Evolutionary conservation across 2,888 invertebrate species (phyloP).

Genomic region (Ctena decussata): DNA sequence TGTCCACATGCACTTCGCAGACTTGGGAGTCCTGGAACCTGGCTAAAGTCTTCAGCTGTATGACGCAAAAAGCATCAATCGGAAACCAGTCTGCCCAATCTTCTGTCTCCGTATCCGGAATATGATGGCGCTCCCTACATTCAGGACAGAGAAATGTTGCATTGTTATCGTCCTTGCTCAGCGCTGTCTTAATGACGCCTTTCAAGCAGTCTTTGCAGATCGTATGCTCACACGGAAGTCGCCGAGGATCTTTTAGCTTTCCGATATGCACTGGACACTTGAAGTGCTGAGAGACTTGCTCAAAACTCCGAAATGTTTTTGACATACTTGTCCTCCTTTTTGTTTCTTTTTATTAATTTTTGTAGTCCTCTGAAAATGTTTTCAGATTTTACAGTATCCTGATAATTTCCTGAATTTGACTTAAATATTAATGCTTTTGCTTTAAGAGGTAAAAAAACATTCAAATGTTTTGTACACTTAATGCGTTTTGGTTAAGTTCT

Average conservation of each 20-base stretch:
- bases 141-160: conserved; percentile 61
- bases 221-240: conserved; percentile 64
- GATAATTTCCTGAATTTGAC: too few relatives aligned
- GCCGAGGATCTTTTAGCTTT: conserved; percentile 60
- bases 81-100: conserved; percentile 68
- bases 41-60: conserved; percentile 57
- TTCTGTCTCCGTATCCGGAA: conserved; percentile 60
- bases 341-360: too few relatives aligned
- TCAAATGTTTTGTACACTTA: too few relatives aligned
- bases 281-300: conserved; percentile 64
- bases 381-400: too few relatives aligned
- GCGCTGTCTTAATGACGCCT: conserved; percentile 38
- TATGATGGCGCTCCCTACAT: conserved; percentile 57
- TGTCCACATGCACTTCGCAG: conserved; percentile 60
- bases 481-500: too few relatives aligned
- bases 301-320: conserved; percentile 58
- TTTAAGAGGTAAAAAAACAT: too few relatives aligned
- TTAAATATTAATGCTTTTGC: too few relatives aligned
- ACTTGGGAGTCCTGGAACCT: conserved; percentile 61
- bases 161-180: conserved; percentile 45
- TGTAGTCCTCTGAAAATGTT: too few relatives aligned
- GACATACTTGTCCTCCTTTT: conserved; percentile 27
- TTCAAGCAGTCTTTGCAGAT: conserved; percentile 64
- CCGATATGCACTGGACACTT: conserved; percentile 62
- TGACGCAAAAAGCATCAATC: conserved; percentile 64